Percentiles rank a stretch among this genome's conserved stretches.
phyloP scores from a whole-genome alignment of 35 echinoderm and acorn worm genomes.

The Holothuria glaberrima region DNA sequence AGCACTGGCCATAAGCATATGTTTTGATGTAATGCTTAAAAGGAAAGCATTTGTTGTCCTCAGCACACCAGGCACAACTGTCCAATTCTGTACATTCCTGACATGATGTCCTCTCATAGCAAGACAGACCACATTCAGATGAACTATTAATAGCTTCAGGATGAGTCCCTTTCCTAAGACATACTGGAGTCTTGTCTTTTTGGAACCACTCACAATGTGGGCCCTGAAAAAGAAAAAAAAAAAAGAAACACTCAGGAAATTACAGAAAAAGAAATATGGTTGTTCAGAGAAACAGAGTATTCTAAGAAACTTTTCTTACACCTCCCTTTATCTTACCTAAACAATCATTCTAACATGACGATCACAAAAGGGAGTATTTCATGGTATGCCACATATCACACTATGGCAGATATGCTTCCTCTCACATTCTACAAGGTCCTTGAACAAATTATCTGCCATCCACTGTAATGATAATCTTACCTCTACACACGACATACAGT shows the following conservation, averaged over 20 bases:
- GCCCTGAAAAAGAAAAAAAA: constrained; percentile 21
- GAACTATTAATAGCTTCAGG: background rate
- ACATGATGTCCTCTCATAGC: constrained; percentile 54
- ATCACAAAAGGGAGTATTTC: too few species aligned
- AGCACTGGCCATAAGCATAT: constrained; percentile 80
- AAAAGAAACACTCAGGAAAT: too few species aligned
- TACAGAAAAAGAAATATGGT: too few species aligned
- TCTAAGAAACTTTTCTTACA: background rate
- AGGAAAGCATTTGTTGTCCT: constrained; percentile 67
- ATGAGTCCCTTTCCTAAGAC: background rate
- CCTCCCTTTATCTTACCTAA: background rate
- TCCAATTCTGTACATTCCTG: constrained; percentile 61
- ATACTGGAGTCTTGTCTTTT: background rate
- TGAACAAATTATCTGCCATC: too few species aligned
- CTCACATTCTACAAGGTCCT: too few species aligned
- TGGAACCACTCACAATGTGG: constrained; percentile 42
- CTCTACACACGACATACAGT: constrained; percentile 64
- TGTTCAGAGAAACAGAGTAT: too few species aligned
- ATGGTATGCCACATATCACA: too few species aligned
- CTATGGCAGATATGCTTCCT: too few species aligned
- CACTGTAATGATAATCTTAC: constrained; percentile 28
- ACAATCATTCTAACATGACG: background rate
- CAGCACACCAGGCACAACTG: constrained; percentile 90
- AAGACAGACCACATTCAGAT: background rate
- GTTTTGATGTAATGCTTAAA: constrained; percentile 79